Evolutionary conservation across 2,888 invertebrate genomes (phyloP).

Genomic region (Plutella xylostella): DNA sequence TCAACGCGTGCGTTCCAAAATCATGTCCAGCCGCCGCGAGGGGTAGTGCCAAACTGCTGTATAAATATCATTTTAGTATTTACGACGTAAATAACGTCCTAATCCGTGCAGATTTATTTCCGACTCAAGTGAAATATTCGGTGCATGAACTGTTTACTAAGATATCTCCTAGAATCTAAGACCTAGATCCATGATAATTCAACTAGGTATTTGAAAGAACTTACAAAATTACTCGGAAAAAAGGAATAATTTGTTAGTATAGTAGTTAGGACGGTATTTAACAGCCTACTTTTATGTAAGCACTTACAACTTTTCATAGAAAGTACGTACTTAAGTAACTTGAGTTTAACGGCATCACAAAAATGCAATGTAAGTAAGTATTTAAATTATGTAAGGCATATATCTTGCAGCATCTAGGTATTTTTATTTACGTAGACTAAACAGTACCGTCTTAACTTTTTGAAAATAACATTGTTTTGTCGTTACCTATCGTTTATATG

Average conservation of each 20-base stretch:
- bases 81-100: not conserved
- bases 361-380: too few species aligned
- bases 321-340: too few species aligned
- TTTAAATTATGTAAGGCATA: too few species aligned
- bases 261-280: not conserved
- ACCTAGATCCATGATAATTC: not conserved
- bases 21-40: slow-evolving; percentile 38
- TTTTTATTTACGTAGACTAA: too few species aligned
- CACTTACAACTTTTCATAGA: too few species aligned
- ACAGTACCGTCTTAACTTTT: too few species aligned
- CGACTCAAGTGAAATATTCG: too few species aligned
- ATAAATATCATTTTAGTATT: slow-evolving; percentile 16
- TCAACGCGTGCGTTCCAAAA: slow-evolving; percentile 26
- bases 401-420: too few species aligned
- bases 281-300: not conserved
- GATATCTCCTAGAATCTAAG: not conserved
- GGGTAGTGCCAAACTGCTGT: slow-evolving; percentile 31
- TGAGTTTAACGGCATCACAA: too few species aligned
- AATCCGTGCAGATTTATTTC: slow-evolving; percentile 6
- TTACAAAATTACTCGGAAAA: not conserved
- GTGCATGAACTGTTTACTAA: not conserved
- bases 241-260: not conserved
- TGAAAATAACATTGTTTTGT: not conserved
- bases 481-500: too few species aligned
- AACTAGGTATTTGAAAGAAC: not conserved